phyloP scores from a whole-genome alignment of 2,113 vertebrate genomes.

The Oreochromis niloticus region DNA sequence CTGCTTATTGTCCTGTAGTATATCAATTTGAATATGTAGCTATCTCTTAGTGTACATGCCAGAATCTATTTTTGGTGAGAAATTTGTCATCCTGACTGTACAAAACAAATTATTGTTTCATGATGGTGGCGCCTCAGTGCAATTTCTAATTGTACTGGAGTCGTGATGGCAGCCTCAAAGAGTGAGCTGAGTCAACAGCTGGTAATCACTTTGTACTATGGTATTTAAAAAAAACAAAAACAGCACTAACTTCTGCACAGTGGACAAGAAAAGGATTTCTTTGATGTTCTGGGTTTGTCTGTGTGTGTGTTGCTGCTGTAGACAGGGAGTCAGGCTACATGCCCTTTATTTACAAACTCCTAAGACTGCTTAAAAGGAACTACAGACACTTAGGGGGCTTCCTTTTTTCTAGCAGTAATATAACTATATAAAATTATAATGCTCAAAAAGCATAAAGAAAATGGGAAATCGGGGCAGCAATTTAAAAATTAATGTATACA shows the following conservation, averaged over 20 bases:
- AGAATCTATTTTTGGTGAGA: neutral
- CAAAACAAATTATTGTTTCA: neutral
- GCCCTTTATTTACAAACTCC: conserved; percentile 29
- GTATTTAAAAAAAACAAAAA: neutral
- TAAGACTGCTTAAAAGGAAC: neutral
- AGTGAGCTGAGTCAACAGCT: neutral
- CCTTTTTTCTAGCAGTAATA: neutral
- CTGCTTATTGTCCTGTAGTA: neutral
- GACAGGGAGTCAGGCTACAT: neutral
- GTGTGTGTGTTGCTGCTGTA: neutral
- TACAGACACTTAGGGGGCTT: neutral
- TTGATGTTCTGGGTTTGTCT: neutral
- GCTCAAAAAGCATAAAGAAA: neutral
- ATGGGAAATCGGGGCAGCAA: neutral
- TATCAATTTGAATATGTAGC: neutral
- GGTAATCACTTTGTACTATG: neutral
- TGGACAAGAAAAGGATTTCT: neutral
- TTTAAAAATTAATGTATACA: neutral
- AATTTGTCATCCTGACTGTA: neutral
- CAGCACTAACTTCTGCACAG: neutral
- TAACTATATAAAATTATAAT: neutral
- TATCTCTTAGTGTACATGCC: neutral
- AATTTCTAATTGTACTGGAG: neutral
- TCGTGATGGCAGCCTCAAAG: neutral
- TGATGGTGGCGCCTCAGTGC: neutral